Base-by-base conservation (phyloP, 2,797 vertebrate species). In the Pachyuromys duprasi region DNA sequence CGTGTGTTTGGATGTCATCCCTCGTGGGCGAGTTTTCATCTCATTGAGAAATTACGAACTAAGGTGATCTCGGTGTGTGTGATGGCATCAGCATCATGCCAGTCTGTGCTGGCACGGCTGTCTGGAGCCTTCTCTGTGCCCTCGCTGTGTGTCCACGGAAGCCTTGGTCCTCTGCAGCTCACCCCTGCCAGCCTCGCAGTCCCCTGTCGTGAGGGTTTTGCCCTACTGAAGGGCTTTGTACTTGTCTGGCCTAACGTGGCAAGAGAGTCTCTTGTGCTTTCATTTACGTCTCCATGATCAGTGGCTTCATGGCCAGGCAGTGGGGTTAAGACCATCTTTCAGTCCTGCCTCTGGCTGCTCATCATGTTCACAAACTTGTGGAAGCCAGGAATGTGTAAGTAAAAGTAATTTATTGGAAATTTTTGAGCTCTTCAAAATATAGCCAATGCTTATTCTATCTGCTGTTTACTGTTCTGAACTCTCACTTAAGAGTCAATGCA, bases 1-100 rank as follows among this genome's bases (percentile, higher is more conserved):
- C 57, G 33, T 33, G 15, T 18, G 7, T 55, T 42, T 70, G 28
- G 45, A 2, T 60, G 20, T 8, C 3, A 6, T 89, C 5, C 7
- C 24, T 14, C 63, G 33, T 75, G 88, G 75, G n/a, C 3, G 72
- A 7, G 14, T 76, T 75, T 93, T 62, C 87, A 80, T 82, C 84
- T 94, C n/a, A 55, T 2, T 42, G 63, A 84, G 62, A 91, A 92
- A 45, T 86, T 83, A 75, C 87, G 57, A 89, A 93, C 53, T 62
- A 13, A 7, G 63, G 53, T 14, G 84, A 45, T 55, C 81, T 90
- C 42, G 13, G 1, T 79, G 70, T 33, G 22, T 42, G 86, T 86
- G 12, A 87, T 79, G 81, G 39, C 69, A 57, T 63, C 90, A 78
- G 39, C 57, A 79, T 45, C n/a, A 15, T 69, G 15, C 17, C 11